Percentiles rank a stretch among this genome's conserved stretches.
Evolutionary conservation across 2,888 invertebrate genomes (phyloP).

Genomic region (Drosophila conformis): DNA sequence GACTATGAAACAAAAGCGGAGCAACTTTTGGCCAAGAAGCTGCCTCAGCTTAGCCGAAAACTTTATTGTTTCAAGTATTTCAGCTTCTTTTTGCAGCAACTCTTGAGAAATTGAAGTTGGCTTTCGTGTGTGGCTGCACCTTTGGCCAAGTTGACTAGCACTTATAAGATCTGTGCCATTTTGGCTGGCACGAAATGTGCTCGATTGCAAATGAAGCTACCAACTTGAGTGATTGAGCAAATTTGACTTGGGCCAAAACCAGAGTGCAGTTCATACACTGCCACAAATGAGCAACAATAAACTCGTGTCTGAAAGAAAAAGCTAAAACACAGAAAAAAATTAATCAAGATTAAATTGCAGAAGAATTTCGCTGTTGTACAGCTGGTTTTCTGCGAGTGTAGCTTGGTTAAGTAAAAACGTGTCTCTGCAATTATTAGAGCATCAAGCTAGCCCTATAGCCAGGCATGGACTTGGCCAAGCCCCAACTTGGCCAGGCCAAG

Average conservation of each 20-base stretch:
- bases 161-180: constrained; percentile 40
- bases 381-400: not conserved
- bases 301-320: not conserved
- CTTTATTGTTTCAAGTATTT: constrained; percentile 67
- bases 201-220: constrained; percentile 66
- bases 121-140: constrained; percentile 44
- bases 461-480: constrained; percentile 21
- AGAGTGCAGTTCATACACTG: constrained; percentile 14
- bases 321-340: not conserved
- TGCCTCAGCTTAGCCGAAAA: constrained; percentile 50
- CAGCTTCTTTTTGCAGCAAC: constrained; percentile 19
- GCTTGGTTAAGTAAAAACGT: constrained; percentile 36
- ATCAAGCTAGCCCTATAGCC: constrained; percentile 42
- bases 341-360: not conserved
- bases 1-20: constrained; percentile 46
- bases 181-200: constrained; percentile 50
- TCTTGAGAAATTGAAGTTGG: constrained; percentile 42
- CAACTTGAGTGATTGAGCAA: constrained; percentile 66
- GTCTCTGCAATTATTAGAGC: constrained; percentile 60
- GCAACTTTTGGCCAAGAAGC: constrained; percentile 40
- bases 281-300: not conserved
- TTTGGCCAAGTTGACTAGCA: constrained; percentile 40
- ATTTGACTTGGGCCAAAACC: constrained; percentile 44
- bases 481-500: constrained; percentile 52
- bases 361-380: not conserved